Percentiles rank a stretch among this genome's conserved stretches.
Evolutionary conservation across 1,140 invertebrate genomes (phyloP).

Genomic region (Glossosoma conforme): DNA sequence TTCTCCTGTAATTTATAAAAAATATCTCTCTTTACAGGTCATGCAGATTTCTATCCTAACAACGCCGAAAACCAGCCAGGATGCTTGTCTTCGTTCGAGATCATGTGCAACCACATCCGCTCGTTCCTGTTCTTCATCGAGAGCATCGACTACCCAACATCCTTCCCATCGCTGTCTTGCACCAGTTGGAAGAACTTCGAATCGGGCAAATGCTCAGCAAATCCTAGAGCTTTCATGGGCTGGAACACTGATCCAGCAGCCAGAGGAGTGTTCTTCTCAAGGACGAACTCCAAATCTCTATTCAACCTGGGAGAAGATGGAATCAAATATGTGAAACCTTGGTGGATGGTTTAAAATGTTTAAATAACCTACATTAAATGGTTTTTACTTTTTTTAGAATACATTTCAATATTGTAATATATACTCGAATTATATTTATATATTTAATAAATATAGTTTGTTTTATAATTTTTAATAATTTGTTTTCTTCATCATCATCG

Average conservation of each 20-base stretch:
- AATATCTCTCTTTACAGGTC: slow-evolving; percentile 1
- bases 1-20: neutral
- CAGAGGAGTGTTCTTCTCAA: neutral
- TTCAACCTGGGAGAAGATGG: too few species aligned
- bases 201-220: neutral
- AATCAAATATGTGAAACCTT: too few species aligned
- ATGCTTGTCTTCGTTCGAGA: neutral
- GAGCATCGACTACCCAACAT: neutral
- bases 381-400: too few species aligned
- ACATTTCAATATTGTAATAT: too few species aligned
- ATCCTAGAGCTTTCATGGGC: neutral
- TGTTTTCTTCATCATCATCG: too few species aligned
- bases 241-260: neutral
- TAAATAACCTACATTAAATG: too few species aligned
- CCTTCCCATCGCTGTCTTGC: neutral
- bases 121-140: neutral
- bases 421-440: too few species aligned
- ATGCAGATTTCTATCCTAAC: slow-evolving; percentile 5
- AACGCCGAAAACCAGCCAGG: neutral
- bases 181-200: neutral
- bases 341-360: too few species aligned
- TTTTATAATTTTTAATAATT: too few species aligned
- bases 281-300: neutral
- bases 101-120: neutral
- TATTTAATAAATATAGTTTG: too few species aligned